These are phyloP conservation scores for Plagiodera versicolora DNA, from an alignment of 2,888 invertebrate genomes.

Conservation along the genomic window DNA sequence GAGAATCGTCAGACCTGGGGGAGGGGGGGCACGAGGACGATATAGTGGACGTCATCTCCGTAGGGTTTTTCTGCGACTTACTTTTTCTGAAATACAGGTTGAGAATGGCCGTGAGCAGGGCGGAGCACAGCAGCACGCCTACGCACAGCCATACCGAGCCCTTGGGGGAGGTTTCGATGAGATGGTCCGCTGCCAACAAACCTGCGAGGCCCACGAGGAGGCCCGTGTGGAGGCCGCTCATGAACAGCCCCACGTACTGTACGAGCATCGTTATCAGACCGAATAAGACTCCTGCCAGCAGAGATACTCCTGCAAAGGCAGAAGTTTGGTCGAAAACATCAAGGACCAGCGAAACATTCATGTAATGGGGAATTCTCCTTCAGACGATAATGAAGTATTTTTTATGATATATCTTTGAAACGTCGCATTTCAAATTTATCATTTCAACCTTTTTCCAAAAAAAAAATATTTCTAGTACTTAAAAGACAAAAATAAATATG, in stretches of 20 bases:
- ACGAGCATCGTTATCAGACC: conserved; percentile 82
- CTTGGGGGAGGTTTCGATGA: conserved; percentile 59
- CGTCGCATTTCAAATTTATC: too few species aligned
- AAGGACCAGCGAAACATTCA: too few species aligned
- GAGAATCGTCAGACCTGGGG: conserved; percentile 67
- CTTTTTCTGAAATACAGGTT: conserved; percentile 77
- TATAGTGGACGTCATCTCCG: too few species aligned
- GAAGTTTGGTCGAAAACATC: too few species aligned
- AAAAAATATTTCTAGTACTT: too few species aligned
- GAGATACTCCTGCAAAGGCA: conserved; percentile 68
- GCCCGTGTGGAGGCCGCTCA: conserved; percentile 79
- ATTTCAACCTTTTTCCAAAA: too few species aligned
- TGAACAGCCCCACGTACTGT: conserved; percentile 79
- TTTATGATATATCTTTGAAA: too few species aligned
- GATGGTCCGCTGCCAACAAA: conserved; percentile 63
- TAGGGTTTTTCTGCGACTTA: conserved; percentile 40
- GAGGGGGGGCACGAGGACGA: too few species aligned
- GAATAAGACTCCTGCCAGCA: conserved; percentile 74
- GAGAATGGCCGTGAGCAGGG: conserved; percentile 70
- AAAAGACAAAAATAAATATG: too few species aligned
- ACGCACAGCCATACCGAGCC: conserved; percentile 69
- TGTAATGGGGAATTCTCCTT: too few species aligned
- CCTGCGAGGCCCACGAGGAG: conserved; percentile 64
- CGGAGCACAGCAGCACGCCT: conserved; percentile 67
- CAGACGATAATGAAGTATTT: too few species aligned